Evolutionary conservation across 2,888 invertebrate species (phyloP).

Genomic region (Acanthosoma haemorrhoidale): DNA sequence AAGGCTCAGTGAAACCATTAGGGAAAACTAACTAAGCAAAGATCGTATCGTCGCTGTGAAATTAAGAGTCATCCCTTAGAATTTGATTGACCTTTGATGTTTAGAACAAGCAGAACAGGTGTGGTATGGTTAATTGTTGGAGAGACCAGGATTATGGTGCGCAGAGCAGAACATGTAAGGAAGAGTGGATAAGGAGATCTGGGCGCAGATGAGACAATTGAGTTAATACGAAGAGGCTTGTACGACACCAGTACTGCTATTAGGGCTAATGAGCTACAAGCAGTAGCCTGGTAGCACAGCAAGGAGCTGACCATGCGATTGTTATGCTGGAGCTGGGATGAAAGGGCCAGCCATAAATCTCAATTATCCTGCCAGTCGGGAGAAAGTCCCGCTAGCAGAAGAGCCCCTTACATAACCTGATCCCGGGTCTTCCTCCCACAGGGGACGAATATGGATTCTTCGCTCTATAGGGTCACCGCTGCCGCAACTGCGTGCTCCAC

Average conservation of each 20-base stretch:
- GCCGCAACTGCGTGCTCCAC: not conserved
- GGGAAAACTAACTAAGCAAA: too few species aligned
- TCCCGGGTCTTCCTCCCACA: slow-evolving; percentile 13
- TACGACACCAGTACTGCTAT: slow-evolving; percentile 5
- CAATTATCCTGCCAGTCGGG: slow-evolving; percentile 21
- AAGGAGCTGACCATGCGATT: slow-evolving; percentile 15
- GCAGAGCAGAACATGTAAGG: not conserved
- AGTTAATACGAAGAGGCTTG: not conserved
- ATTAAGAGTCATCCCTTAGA: too few species aligned
- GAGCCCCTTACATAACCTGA: slow-evolving; percentile 16
- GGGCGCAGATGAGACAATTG: not conserved
- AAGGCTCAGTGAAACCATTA: too few species aligned
- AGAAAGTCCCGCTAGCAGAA: slow-evolving; percentile 16
- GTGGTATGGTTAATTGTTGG: too few species aligned
- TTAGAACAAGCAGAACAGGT: too few species aligned
- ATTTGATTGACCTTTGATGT: too few species aligned
- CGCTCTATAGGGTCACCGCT: not conserved
- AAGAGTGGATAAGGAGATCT: not conserved
- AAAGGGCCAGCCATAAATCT: slow-evolving; percentile 19
- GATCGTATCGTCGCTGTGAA: too few species aligned
- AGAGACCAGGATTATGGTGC: too few species aligned
- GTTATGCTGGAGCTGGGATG: slow-evolving; percentile 21
- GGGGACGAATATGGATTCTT: slow-evolving; percentile 3
- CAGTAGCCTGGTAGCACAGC: too few species aligned
- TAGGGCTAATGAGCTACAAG: slow-evolving; percentile 3